Percentiles rank a stretch among this genome's conserved stretches.
phyloP scores from a whole-genome alignment of 2,888 invertebrate genomes.

The Danaus chrysippus region DNA sequence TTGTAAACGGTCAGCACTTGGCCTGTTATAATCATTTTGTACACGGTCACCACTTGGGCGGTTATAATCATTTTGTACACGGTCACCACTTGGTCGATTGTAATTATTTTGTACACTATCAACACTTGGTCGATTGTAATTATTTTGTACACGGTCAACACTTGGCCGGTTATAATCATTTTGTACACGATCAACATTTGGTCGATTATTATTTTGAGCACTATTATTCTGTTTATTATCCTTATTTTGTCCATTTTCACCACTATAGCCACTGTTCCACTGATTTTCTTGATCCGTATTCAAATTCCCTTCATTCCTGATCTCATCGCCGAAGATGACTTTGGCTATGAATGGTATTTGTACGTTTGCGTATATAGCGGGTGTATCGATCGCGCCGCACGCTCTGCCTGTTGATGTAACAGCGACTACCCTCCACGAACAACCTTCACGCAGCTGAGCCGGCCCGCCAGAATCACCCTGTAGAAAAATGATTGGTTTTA shows the following conservation, averaged over 20 bases:
- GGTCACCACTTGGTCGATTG: constrained; percentile 1
- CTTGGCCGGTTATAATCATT: constrained; percentile 7
- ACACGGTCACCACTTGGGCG: background rate
- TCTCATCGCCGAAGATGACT: constrained; percentile 30
- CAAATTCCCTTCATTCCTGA: background rate
- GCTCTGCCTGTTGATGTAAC: constrained; percentile 65
- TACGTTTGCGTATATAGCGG: constrained; percentile 58
- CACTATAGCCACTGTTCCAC: constrained; percentile 1
- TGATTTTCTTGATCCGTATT: constrained; percentile 3
- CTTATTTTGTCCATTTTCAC: constrained; percentile 8
- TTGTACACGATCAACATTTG: background rate
- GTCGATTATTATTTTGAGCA: constrained; percentile 7
- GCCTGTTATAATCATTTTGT: constrained; percentile 5
- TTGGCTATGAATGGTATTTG: constrained; percentile 42
- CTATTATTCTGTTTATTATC: background rate
- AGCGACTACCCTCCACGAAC: constrained; percentile 62
- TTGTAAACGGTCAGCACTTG: background rate
- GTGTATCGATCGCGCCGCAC: constrained; percentile 62
- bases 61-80: background rate
- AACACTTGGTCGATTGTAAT: background rate
- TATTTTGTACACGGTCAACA: background rate
- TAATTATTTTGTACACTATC: constrained; percentile 7
- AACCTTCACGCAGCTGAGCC: constrained; percentile 64
- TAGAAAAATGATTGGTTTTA: background rate
- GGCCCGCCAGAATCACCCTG: constrained; percentile 74